These are phyloP conservation scores for Mesochorus sp. DNA, from an alignment of 2,888 invertebrate species.

Conservation along the genomic window DNA sequence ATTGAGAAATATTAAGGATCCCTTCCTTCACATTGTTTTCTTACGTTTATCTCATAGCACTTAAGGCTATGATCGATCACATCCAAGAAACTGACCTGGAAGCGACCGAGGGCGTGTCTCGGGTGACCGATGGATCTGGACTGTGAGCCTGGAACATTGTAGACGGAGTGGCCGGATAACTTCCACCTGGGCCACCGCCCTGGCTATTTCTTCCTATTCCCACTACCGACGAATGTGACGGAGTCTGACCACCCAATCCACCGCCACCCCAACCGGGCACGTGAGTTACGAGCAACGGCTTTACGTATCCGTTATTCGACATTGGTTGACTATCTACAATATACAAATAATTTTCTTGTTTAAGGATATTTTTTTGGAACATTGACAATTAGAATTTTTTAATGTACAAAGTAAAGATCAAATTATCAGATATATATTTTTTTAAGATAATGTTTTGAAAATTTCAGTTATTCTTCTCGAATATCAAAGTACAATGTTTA, in stretches of 20 bases:
- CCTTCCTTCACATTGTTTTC: not conserved
- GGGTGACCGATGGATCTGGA: constrained; percentile 86
- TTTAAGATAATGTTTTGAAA: not conserved
- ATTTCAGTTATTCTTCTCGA: not conserved
- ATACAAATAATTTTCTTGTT: no score
- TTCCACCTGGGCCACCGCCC: constrained; percentile 81
- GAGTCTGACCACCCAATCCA: constrained; percentile 79
- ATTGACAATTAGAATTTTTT: no score
- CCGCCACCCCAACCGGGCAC: constrained; percentile 87
- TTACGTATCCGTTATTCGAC: constrained; percentile 92
- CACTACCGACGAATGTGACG: constrained; percentile 77
- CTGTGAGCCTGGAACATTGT: constrained; percentile 86
- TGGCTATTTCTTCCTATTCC: constrained; percentile 83
- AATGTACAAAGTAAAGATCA: no score
- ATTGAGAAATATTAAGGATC: not conserved
- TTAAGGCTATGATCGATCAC: constrained; percentile 65
- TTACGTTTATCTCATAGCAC: constrained; percentile 25
- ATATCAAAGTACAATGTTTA: no score
- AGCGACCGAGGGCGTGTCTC: constrained; percentile 90
- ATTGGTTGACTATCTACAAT: constrained; percentile 84
- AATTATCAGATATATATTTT: no score
- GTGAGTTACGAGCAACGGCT: constrained; percentile 91
- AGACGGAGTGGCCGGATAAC: constrained; percentile 86
- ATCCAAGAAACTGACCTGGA: constrained; percentile 86
- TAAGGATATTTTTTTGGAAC: no score